Base-by-base conservation (phyloP, 2,888 invertebrate species). In the Netelia fuscicornis region DNA sequence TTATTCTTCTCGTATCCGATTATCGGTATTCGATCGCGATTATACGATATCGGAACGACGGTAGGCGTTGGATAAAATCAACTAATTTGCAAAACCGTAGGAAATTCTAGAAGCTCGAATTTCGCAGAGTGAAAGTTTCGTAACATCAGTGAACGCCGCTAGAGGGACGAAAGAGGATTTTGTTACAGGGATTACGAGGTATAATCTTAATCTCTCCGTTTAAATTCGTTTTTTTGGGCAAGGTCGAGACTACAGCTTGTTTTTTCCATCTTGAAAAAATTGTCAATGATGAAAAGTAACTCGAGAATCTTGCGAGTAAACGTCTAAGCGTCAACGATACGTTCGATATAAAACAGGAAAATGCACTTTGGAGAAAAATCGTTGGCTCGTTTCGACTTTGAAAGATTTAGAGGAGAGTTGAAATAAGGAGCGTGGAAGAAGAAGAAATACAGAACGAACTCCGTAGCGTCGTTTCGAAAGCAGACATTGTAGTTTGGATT, bases 401-500 rank as follows among this genome's bases (percentile, higher is more conserved):
- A 30, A 30, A 30, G 30, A 30, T 30, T 30, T 2, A 30, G 2
- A 30, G 2, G 30, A 30, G 30, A 58, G 42, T 56, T 9, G n/a
- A 48, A 79, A 60, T 62, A 10, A 56, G 42, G 67, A 71, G 76
- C 13, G 64, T 76, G 44, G 17, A 68, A 60, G 52, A 68, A n/a
- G 37, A 58, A 68, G 62, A 58, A 67, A 75, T 20, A 37, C 17
- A 20, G 20, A 0, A 65, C 11, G 71, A 56, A 60, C 25, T 44
- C 30, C 30, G 62, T 25, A 67, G 58, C 37, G 37, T 37, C 65
- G 60, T 60, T 77, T 54, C 62, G 17, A 17, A 48, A 72, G 65
- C 64, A 44, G 37, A 79, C 56, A 58, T 79, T 84, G 71, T 80
- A 70, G 68, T 56, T 77, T 54, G 76, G 80, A 84, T 84, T 84